Percentiles rank a stretch among this genome's conserved stretches.
These are phyloP conservation scores for Drosophila algonquin DNA, from an alignment of 2,888 invertebrate species.

Conservation along the genomic window DNA sequence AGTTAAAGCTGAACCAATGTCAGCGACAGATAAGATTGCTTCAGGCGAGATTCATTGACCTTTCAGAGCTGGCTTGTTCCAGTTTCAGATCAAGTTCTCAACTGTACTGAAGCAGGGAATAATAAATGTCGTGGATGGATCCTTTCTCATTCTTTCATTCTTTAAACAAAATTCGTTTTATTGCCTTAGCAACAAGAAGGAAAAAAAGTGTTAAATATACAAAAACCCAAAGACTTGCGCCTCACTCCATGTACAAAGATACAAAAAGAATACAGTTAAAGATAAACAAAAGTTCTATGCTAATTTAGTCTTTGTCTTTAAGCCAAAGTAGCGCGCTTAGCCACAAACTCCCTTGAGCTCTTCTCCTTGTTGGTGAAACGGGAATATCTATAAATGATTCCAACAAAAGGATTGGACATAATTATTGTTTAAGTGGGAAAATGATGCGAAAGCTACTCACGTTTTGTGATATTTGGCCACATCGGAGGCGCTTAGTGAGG, in stretches of 20 bases:
- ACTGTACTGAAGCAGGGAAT: neutral
- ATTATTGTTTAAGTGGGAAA: neutral
- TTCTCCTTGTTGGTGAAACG: slow-evolving; percentile 86
- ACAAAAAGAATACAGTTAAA: slow-evolving; percentile 7
- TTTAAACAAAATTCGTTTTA: slow-evolving; percentile 53
- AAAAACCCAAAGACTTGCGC: slow-evolving; percentile 35
- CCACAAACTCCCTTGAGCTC: slow-evolving; percentile 85
- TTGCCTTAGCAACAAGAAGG: slow-evolving; percentile 50
- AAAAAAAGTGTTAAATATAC: slow-evolving; percentile 33
- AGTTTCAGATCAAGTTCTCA: neutral
- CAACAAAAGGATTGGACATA: neutral
- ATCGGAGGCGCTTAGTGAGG: slow-evolving; percentile 90
- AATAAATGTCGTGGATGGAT: neutral
- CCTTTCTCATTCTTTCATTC: neutral
- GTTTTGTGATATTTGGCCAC: slow-evolving; percentile 89
- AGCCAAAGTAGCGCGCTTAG: slow-evolving; percentile 87
- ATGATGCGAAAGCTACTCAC: slow-evolving; percentile 85
- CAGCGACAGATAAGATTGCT: slow-evolving; percentile 9
- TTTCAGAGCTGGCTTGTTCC: neutral
- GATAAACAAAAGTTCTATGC: slow-evolving; percentile 35
- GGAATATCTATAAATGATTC: slow-evolving; percentile 85
- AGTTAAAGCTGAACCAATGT: neutral
- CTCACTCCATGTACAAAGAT: slow-evolving; percentile 19
- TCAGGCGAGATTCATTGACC: neutral
- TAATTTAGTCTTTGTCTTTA: slow-evolving; percentile 76